Conservation (phyloP, 2,888 invertebrate species). For the Heliconius aoede region DNA sequence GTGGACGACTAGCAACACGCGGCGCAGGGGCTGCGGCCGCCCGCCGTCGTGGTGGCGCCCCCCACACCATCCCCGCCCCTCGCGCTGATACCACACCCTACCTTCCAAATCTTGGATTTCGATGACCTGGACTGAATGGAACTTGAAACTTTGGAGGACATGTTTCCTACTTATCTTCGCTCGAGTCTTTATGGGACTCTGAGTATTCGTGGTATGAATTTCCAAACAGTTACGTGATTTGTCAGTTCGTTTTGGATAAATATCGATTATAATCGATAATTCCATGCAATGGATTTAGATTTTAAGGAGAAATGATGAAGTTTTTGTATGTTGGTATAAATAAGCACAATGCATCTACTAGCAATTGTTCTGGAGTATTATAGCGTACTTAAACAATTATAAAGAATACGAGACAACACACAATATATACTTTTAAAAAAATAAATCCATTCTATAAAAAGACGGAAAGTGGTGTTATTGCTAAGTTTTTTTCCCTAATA, state of each 20-base stretch:
- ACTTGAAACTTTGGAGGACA: conserved; percentile 24
- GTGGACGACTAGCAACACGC: conserved; percentile 88
- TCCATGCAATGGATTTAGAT: neutral
- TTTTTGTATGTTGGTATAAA: neutral
- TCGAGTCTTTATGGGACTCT: neutral
- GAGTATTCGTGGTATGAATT: neutral
- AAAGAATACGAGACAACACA: neutral
- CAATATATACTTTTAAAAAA: neutral
- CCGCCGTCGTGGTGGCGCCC: conserved; percentile 71
- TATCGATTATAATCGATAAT: neutral
- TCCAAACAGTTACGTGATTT: neutral
- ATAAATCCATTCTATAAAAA: neutral
- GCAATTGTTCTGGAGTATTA: neutral
- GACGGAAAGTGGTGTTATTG: neutral
- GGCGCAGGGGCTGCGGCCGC: conserved; percentile 67
- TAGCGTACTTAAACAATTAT: neutral
- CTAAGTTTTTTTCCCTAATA: neutral
- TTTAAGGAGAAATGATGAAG: neutral
- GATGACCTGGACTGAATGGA: conserved; percentile 76
- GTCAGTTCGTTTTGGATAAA: neutral
- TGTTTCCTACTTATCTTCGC: neutral
- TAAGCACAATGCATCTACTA: conserved; percentile 9
- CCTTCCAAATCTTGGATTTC: conserved; percentile 72
- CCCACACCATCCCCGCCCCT: conserved; percentile 74
- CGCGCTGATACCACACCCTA: conserved; percentile 57